Conservation (phyloP, 2,113 vertebrate genomes). For the Scortum barcoo region DNA sequence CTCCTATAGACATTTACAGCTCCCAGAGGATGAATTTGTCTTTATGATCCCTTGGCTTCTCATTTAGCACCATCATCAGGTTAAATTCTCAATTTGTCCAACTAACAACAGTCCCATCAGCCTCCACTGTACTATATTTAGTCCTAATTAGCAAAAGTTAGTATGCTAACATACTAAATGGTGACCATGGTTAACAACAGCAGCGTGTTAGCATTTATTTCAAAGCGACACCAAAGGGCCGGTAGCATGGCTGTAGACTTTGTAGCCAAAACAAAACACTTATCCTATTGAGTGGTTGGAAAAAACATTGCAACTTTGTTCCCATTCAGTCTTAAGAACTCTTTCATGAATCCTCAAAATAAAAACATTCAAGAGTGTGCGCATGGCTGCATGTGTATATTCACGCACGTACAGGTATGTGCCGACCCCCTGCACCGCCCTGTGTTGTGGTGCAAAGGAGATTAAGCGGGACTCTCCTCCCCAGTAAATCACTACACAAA, state of each 20-base stretch:
- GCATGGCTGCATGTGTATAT: not conserved
- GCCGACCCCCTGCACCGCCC: constrained; percentile 1
- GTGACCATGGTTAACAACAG: not conserved
- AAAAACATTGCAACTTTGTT: not conserved
- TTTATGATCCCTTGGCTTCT: not conserved
- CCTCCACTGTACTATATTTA: not conserved
- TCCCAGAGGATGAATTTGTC: not conserved
- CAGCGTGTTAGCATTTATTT: not conserved
- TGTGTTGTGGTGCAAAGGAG: constrained; percentile 5
- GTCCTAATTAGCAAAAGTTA: not conserved
- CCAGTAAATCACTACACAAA: constrained; percentile 46
- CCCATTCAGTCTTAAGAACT: not conserved
- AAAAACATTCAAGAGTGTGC: not conserved
- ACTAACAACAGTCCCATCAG: not conserved
- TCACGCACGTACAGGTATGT: not conserved
- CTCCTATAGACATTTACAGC: not conserved
- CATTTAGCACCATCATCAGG: not conserved
- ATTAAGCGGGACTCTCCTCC: constrained; percentile 47
- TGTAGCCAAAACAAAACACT: not conserved
- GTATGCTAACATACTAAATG: not conserved
- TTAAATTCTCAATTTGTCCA: not conserved
- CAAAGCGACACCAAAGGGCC: not conserved
- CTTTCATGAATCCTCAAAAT: not conserved
- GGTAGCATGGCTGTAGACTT: not conserved
- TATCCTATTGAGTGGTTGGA: not conserved